Conservation (phyloP, 2,888 invertebrate genomes). For the Acleris sparsana region DNA sequence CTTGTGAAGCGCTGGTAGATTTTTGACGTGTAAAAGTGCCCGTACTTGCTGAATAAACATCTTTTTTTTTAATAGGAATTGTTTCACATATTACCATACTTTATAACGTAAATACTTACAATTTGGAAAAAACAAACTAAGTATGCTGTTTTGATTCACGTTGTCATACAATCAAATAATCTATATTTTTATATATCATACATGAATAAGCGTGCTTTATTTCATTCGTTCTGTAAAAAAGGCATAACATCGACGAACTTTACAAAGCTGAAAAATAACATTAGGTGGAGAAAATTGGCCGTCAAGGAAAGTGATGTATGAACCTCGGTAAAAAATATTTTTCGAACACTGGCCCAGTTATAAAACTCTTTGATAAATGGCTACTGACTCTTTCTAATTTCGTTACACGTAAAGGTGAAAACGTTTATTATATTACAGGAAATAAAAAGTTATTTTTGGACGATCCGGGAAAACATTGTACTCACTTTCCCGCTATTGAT, state of each 20-base stretch:
- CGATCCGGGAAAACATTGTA: too few species aligned
- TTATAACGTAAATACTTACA: too few species aligned
- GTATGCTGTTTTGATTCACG: neutral
- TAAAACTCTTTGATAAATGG: slow-evolving; percentile 62
- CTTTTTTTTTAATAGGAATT: too few species aligned
- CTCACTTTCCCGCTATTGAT: too few species aligned
- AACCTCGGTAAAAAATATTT: slow-evolving; percentile 56
- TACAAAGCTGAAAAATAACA: slow-evolving; percentile 51
- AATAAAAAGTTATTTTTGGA: neutral
- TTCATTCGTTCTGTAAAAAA: slow-evolving; percentile 21
- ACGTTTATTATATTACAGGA: neutral
- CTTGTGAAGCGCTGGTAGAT: too few species aligned
- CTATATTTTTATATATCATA: too few species aligned
- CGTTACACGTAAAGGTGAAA: slow-evolving; percentile 19
- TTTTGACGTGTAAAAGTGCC: too few species aligned
- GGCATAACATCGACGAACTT: slow-evolving; percentile 14
- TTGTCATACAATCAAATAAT: neutral
- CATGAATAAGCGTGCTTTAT: neutral
- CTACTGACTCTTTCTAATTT: slow-evolving; percentile 46
- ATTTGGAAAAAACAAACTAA: neutral
- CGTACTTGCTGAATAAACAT: too few species aligned
- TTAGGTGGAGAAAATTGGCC: slow-evolving; percentile 66
- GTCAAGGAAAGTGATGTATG: slow-evolving; percentile 76
- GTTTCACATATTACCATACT: too few species aligned
- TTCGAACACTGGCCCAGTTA: slow-evolving; percentile 59